Evolutionary conservation across 2,888 invertebrate species (phyloP).

Genomic region (Mythimna pallens): DNA sequence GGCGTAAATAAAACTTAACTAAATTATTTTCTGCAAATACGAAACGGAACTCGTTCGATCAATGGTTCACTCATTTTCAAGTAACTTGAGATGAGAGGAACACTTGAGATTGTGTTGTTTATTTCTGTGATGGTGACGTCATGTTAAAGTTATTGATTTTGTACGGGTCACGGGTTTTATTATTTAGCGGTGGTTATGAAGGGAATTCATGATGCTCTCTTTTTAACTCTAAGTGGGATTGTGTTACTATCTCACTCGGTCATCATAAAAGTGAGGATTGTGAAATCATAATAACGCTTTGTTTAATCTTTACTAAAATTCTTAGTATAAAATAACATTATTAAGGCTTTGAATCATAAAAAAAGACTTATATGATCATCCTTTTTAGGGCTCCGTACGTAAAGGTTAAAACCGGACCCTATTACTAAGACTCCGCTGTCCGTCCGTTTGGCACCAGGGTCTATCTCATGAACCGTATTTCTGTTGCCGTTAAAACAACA

Average conservation of each 20-base stretch:
- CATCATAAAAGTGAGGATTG: not conserved
- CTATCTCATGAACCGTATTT: too few relatives aligned
- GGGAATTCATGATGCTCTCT: not conserved
- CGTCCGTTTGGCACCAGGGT: too few relatives aligned
- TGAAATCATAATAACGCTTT: not conserved
- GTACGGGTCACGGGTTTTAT: constrained; percentile 2
- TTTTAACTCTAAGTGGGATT: not conserved
- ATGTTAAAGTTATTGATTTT: constrained; percentile 17
- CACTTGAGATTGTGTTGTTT: constrained; percentile 29
- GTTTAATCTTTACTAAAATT: not conserved
- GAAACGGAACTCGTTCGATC: constrained; percentile 43
- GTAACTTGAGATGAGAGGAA: constrained; percentile 33
- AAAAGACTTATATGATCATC: not conserved
- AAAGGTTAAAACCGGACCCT: too few relatives aligned
- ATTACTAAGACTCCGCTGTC: too few relatives aligned
- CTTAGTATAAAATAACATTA: not conserved
- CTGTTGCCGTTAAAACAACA: too few relatives aligned
- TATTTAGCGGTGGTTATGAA: constrained; percentile 12
- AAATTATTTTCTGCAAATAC: constrained; percentile 6
- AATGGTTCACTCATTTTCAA: constrained; percentile 14
- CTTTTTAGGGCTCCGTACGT: not conserved
- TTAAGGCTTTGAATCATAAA: not conserved
- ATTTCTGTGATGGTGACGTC: constrained; percentile 22
- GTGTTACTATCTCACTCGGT: not conserved
- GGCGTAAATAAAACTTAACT: not conserved